Evolutionary conservation across 2,113 vertebrate genomes (phyloP), one percentile per base, ranked within the genome.

Genomic region (Thymallus thymallus): DNA sequence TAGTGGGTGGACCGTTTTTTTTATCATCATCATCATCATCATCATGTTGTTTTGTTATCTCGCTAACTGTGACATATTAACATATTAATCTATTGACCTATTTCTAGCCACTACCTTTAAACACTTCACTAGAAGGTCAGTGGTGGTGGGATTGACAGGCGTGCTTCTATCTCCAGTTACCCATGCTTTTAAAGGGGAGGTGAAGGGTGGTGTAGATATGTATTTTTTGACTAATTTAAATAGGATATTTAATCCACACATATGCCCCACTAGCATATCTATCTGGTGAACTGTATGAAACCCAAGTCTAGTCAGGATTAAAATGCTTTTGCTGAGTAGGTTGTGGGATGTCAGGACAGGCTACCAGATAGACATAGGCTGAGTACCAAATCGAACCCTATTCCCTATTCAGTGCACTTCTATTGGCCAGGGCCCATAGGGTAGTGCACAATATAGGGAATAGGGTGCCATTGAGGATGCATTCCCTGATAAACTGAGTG

Each of bases 211-310:
- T 85, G 72, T 73, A 63, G 74, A 67, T 26, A 32, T 82, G 80
- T 81, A 16, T 79, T 79, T 41, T 80, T 72, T 84, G 6, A 76
- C 84, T 89, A 90, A 91, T 92, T 91, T 90, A 73, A 90, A 91
- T 76, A 78, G 86, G 87, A 88, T 89, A 87, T 90, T 86, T 91
- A 89, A 90, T 88, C 84, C 81, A 77, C 88, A 87, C 88, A 89
- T 16, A 70, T 89, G 88, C 88, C 85, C 80, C 86, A 90, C 87
- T 83, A 88, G 86, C 89, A 85, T 91, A 88, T 89, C 89, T 89
- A 77, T 73, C 67, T 79, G 80, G 81, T 90, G 89, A 90, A 85
- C 85, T 80, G 79, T 76, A 41, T 90, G 92, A 91, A 92, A 93
- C 87, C 75, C 35, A 77, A 92, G 35, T 81, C 81, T 24, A 55